Conservation (phyloP, 1,140 invertebrate species). For the Tetragnatha versicolor region DNA sequence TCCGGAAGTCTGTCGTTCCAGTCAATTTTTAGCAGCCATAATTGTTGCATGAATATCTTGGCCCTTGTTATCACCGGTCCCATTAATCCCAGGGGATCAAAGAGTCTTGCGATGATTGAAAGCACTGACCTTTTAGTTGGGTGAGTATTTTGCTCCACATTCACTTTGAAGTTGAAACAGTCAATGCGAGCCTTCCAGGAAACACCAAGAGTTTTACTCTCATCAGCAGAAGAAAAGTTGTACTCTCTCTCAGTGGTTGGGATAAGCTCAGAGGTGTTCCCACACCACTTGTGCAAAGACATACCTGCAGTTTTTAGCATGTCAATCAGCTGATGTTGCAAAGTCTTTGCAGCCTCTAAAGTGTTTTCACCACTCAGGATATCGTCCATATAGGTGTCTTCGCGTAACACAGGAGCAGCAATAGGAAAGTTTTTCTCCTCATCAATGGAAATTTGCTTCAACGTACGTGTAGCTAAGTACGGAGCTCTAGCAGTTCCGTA, state of each 20-base stretch:
- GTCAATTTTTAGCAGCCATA: too few relatives aligned
- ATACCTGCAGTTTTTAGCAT: not conserved
- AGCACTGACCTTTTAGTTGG: not conserved
- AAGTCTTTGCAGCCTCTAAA: constrained; percentile 56
- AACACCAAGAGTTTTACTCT: not conserved
- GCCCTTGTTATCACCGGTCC: too few relatives aligned
- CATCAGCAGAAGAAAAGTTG: not conserved
- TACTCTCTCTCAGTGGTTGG: not conserved
- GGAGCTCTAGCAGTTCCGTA: constrained; percentile 61
- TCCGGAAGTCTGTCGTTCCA: too few relatives aligned
- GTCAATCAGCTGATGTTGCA: not conserved
- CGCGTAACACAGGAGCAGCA: constrained; percentile 38
- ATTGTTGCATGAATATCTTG: too few relatives aligned
- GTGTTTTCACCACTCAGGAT: too few relatives aligned
- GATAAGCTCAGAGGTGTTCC: not conserved
- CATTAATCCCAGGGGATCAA: too few relatives aligned
- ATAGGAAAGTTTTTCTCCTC: constrained; percentile 57
- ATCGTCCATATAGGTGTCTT: constrained; percentile 59
- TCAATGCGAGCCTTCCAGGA: not conserved
- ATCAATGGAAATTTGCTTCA: constrained; percentile 59
- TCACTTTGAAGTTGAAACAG: not conserved
- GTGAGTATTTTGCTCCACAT: not conserved
- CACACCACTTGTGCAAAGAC: not conserved
- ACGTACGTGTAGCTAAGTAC: constrained; percentile 59
- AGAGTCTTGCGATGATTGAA: too few relatives aligned